Evolutionary conservation across 1,140 invertebrate species (phyloP).

Genomic region (Bicyclus anynana): DNA sequence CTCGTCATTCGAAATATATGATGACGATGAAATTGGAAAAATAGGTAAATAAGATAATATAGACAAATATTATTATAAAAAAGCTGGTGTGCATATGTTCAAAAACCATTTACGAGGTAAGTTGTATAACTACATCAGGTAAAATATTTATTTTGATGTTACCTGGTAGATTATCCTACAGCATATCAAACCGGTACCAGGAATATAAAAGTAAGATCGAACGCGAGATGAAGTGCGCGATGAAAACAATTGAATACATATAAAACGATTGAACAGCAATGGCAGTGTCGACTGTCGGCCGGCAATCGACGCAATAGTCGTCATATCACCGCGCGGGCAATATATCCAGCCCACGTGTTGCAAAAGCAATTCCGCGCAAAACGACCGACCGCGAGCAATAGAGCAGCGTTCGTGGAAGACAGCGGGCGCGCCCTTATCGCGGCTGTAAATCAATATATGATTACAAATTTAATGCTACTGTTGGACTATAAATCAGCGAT

Average conservation of each 20-base stretch:
- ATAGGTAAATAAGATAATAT: too few relatives aligned
- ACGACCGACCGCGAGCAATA: conserved; percentile 41
- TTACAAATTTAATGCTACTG: conserved; percentile 77
- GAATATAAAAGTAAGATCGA: too few relatives aligned
- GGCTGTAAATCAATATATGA: conserved; percentile 76
- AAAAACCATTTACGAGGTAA: too few relatives aligned
- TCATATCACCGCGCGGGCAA: conserved; percentile 29
- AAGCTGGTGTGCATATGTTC: too few relatives aligned
- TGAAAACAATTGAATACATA: background rate
- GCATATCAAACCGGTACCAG: too few relatives aligned
- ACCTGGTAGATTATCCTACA: too few relatives aligned
- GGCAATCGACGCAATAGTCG: conserved; percentile 6
- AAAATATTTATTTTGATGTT: too few relatives aligned
- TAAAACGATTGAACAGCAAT: background rate
- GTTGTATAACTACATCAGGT: too few relatives aligned
- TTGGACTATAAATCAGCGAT: conserved; percentile 72
- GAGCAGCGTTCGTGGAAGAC: conserved; percentile 59
- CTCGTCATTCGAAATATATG: too few relatives aligned
- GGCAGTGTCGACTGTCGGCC: background rate
- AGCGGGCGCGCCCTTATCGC: conserved; percentile 65
- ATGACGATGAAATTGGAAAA: too few relatives aligned
- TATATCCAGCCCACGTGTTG: conserved; percentile 33
- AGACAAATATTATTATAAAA: too few relatives aligned
- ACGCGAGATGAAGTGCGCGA: background rate
- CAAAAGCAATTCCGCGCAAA: conserved; percentile 48